Conservation (phyloP, 1,140 invertebrate genomes). For the Drosophila biarmipes region DNA sequence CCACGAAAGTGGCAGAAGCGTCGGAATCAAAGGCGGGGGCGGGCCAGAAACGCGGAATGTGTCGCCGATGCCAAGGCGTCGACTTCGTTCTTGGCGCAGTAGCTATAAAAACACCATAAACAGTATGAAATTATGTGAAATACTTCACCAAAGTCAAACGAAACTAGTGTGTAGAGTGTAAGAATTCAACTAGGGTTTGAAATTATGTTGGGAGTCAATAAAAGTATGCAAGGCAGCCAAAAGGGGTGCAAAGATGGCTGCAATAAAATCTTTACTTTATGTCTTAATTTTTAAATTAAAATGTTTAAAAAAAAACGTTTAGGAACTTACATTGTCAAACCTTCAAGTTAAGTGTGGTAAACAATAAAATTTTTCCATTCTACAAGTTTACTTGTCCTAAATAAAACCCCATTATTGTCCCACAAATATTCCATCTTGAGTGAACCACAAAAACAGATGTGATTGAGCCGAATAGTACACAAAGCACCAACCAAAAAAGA, state of each 20-base stretch:
- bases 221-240: neutral
- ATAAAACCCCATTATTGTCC: too few relatives aligned
- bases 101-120: constrained; percentile 42
- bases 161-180: constrained; percentile 21
- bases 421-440: too few relatives aligned
- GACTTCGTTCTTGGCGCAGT: constrained; percentile 47
- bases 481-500: constrained; percentile 1
- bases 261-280: neutral
- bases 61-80: constrained; percentile 38
- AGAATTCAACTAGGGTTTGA: neutral
- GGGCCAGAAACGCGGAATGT: constrained; percentile 26
- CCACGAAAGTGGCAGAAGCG: constrained; percentile 25
- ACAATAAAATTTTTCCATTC: too few relatives aligned
- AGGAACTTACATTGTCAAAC: too few relatives aligned
- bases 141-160: constrained; percentile 20
- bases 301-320: too few relatives aligned
- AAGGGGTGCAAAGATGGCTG: neutral
- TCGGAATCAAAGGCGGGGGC: constrained; percentile 30
- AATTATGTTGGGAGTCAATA: constrained; percentile 1
- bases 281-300: neutral
- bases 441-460: neutral
- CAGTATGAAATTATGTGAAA: constrained; percentile 32
- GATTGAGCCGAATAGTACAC: neutral
- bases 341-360: too few relatives aligned
- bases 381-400: too few relatives aligned